These are phyloP conservation scores for Heterotilapia buettikoferi DNA, from an alignment of 2,113 vertebrate genomes.

Conservation along the genomic window DNA sequence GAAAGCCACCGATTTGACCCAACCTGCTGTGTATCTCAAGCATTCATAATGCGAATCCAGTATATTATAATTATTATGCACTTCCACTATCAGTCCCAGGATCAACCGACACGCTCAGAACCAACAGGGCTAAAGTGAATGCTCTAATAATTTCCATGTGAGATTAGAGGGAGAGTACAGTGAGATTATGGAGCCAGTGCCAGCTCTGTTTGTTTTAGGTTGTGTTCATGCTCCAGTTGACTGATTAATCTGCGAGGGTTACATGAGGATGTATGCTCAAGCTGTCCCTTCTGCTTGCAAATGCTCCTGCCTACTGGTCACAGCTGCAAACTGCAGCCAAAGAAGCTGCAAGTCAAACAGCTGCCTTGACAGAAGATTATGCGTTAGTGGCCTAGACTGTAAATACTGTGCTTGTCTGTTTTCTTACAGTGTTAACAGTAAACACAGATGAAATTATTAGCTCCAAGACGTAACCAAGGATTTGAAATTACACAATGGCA, in stretches of 20 bases:
- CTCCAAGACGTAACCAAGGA: neutral
- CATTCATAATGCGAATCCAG: neutral
- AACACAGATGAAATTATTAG: neutral
- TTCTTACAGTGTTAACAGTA: neutral
- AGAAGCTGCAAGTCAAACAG: neutral
- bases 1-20: neutral
- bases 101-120: neutral
- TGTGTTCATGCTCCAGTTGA: conserved; percentile 35
- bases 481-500: neutral
- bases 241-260: conserved; percentile 39
- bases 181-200: conserved; percentile 37
- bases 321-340: conserved; percentile 10
- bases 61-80: neutral
- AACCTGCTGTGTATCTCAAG: neutral
- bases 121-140: neutral
- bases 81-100: neutral
- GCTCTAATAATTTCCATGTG: conserved; percentile 24
- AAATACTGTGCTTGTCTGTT: neutral
- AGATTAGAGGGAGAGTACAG: conserved; percentile 24
- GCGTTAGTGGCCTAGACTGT: neutral
- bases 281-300: neutral
- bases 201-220: conserved; percentile 32
- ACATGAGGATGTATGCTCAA: neutral
- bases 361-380: neutral
- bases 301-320: conserved; percentile 40